Evolutionary conservation across 2,113 vertebrate species (phyloP).

Genomic region (Pseudorhombus dupliciocellatus): DNA sequence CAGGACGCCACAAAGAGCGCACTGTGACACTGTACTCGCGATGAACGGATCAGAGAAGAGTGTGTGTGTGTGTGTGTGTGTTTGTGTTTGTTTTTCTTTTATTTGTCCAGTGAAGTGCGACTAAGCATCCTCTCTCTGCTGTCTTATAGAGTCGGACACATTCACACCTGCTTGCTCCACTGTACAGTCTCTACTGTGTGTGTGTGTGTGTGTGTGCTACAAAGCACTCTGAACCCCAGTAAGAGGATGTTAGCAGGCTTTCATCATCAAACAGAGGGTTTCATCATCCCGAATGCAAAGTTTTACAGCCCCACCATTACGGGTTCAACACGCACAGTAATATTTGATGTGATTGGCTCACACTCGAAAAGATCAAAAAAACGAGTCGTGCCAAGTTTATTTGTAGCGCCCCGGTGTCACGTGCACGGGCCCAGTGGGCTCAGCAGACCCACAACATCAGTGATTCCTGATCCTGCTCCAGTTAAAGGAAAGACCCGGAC

Average conservation of each 20-base stretch:
- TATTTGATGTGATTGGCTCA: conserved; percentile 15
- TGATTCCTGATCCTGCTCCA: not conserved
- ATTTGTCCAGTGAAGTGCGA: conserved; percentile 20
- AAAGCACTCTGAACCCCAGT: not conserved
- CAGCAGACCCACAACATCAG: not conserved
- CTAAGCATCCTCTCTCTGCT: conserved; percentile 3
- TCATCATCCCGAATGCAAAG: conserved; percentile 25
- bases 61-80: conserved; percentile 22
- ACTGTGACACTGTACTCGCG: conserved; percentile 54
- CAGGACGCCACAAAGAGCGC: conserved; percentile 75
- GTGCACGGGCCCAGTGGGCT: not conserved
- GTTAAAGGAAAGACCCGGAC: not conserved
- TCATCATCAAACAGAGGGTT: conserved; percentile 45
- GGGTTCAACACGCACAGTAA: not conserved
- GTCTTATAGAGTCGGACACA: not conserved
- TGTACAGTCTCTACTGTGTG: not conserved
- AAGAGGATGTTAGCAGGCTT: conserved; percentile 13
- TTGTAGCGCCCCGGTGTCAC: conserved; percentile 2
- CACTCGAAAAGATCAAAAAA: conserved; percentile 20
- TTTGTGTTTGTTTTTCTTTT: not conserved
- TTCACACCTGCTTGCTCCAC: conserved; percentile 20
- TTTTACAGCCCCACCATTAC: conserved; percentile 10
- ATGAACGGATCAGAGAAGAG: conserved; percentile 36
- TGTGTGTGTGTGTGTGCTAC: not conserved
- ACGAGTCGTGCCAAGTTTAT: conserved; percentile 2